These are phyloP conservation scores for Drosophila infuscata DNA, from an alignment of 2,888 invertebrate species.

Conservation along the genomic window DNA sequence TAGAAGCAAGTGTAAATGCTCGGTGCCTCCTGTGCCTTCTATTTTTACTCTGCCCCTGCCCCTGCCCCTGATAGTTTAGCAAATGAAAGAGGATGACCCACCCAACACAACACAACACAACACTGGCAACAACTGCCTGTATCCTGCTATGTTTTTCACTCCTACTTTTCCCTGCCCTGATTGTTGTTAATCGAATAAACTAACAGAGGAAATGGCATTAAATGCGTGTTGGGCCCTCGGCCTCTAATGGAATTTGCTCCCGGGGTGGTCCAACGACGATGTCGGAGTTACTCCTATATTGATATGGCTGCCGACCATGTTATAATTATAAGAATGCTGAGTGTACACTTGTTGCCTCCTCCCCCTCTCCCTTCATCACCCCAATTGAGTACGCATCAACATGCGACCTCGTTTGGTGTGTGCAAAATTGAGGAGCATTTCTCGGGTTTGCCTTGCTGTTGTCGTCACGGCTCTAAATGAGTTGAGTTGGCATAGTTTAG, in stretches of 20 bases:
- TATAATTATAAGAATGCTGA: constrained; percentile 79
- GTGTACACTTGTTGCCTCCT: constrained; percentile 52
- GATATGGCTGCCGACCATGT: constrained; percentile 75
- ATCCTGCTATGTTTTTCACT: constrained; percentile 10
- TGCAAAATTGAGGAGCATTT: constrained; percentile 45
- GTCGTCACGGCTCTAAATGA: constrained; percentile 18
- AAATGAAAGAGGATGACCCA: constrained; percentile 27
- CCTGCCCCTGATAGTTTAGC: constrained; percentile 25
- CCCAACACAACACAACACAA: neutral
- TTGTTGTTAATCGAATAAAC: constrained; percentile 79
- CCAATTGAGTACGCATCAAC: neutral
- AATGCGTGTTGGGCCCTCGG: constrained; percentile 70
- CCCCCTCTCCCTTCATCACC: neutral
- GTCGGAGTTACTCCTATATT: constrained; percentile 51
- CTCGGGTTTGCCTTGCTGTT: constrained; percentile 7
- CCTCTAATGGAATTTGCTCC: constrained; percentile 76
- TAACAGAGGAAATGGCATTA: constrained; percentile 72
- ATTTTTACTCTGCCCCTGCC: neutral
- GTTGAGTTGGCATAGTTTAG: constrained; percentile 34
- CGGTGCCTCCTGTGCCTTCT: constrained; percentile 25
- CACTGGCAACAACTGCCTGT: neutral
- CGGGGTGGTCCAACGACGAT: constrained; percentile 30
- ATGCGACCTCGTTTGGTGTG: constrained; percentile 13
- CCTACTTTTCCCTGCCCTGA: constrained; percentile 42
- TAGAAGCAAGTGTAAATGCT: constrained; percentile 70